These are phyloP conservation scores for Augiades crinisus DNA, from an alignment of 2,888 invertebrate genomes.

Conservation along the genomic window DNA sequence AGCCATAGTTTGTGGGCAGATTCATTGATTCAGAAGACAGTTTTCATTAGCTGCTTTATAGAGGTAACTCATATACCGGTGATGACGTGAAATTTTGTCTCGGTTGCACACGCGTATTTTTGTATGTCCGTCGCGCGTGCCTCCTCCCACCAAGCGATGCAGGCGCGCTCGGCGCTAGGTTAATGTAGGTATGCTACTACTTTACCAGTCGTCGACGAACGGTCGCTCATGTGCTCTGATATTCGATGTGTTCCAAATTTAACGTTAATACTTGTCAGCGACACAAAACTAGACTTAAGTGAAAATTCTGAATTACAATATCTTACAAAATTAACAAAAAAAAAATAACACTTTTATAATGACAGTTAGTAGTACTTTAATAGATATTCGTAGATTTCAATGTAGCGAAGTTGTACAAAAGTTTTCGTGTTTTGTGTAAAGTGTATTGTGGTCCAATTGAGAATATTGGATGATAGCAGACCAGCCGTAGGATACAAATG, in stretches of 20 bases:
- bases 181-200: slow-evolving; percentile 54
- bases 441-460: slow-evolving; percentile 59
- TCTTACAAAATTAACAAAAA: slow-evolving; percentile 32
- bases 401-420: slow-evolving; percentile 37
- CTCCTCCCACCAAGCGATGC: slow-evolving; percentile 65
- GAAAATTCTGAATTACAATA: slow-evolving; percentile 36
- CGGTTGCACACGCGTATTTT: slow-evolving; percentile 43
- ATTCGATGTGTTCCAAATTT: slow-evolving; percentile 42
- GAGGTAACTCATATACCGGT: slow-evolving; percentile 46
- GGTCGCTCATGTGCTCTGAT: slow-evolving; percentile 59
- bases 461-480: slow-evolving; percentile 27
- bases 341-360: slow-evolving; percentile 36
- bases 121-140: slow-evolving; percentile 54
- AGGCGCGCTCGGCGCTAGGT: slow-evolving; percentile 51
- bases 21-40: slow-evolving; percentile 51
- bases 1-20: slow-evolving; percentile 42
- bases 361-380: slow-evolving; percentile 10
- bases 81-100: slow-evolving; percentile 54
- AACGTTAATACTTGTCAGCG: slow-evolving; percentile 40
- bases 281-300: slow-evolving; percentile 40
- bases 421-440: slow-evolving; percentile 67
- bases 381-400: slow-evolving; percentile 5
- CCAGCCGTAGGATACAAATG: slow-evolving; percentile 41
- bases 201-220: slow-evolving; percentile 68
- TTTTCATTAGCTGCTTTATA: slow-evolving; percentile 68